phyloP scores from a whole-genome alignment of 2,797 vertebrate species.

The Epinephelus coioides region DNA sequence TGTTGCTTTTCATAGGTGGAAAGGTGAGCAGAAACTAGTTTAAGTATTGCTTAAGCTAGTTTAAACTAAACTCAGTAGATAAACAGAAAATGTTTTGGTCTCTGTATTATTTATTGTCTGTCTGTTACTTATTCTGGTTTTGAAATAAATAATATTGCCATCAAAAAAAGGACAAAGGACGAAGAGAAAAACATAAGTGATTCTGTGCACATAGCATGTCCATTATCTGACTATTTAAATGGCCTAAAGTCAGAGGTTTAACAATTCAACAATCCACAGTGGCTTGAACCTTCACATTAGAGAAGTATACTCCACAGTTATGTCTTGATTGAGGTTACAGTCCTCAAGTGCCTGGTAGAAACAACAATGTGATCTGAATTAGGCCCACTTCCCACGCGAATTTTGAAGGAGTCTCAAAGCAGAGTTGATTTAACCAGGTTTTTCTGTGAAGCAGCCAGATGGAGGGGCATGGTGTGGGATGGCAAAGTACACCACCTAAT shows the following conservation, averaged over 20 bases:
- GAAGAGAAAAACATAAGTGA: not conserved
- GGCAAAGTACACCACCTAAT: constrained; percentile 64
- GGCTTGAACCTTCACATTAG: constrained; percentile 26
- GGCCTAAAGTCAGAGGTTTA: constrained; percentile 33
- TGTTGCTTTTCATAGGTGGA: no score
- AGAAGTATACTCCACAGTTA: constrained; percentile 13
- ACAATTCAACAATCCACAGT: constrained; percentile 21
- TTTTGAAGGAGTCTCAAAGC: constrained; percentile 30
- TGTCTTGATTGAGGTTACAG: constrained; percentile 40
- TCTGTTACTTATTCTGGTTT: no score
- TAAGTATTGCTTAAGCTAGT: no score
- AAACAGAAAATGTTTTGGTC: not conserved
- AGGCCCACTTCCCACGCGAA: constrained; percentile 26
- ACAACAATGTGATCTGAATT: constrained; percentile 46
- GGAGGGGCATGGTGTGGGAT: constrained; percentile 48
- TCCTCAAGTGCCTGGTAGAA: constrained; percentile 21
- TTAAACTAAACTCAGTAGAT: no score
- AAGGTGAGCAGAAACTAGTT: no score
- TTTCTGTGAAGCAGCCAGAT: constrained; percentile 38
- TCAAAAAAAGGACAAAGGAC: no score
- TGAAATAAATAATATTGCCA: no score
- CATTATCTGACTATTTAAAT: constrained; percentile 38
- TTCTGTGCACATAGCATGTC: not conserved
- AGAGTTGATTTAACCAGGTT: constrained; percentile 51
- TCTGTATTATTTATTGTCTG: not conserved